Percentiles rank a stretch among this genome's conserved stretches.
Conservation (phyloP, 2,113 vertebrate species). For the Tetrao urogallus region DNA sequence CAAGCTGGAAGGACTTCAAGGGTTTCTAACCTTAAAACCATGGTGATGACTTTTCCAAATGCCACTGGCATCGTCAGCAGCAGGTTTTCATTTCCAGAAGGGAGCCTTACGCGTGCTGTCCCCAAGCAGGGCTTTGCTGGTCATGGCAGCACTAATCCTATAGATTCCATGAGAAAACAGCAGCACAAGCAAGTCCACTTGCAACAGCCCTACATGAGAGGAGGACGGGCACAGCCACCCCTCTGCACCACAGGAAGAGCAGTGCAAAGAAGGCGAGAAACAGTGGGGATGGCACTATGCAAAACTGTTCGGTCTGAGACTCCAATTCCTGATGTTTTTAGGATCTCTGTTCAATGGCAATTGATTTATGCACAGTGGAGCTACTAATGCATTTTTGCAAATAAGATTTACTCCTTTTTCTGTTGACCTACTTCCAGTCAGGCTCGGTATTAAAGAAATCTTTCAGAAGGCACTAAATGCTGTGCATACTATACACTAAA, state of each 20-base stretch:
- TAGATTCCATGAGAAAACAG: not conserved
- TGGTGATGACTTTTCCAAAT: constrained; percentile 45
- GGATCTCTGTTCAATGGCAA: not conserved
- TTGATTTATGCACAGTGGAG: not conserved
- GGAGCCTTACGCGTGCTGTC: not conserved
- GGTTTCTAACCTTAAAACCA: constrained; percentile 33
- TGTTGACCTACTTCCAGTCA: constrained; percentile 53
- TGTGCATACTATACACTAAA: not conserved
- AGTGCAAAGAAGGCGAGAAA: not conserved
- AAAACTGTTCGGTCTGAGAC: not conserved
- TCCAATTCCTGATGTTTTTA: not conserved
- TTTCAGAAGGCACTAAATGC: not conserved
- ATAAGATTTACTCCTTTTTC: constrained; percentile 44
- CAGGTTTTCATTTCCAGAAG: constrained; percentile 18
- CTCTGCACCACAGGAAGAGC: not conserved
- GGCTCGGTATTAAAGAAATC: constrained; percentile 22
- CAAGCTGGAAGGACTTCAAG: constrained; percentile 34
- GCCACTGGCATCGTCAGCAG: constrained; percentile 19
- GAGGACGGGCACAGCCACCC: not conserved
- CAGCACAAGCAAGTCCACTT: not conserved
- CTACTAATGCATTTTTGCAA: constrained; percentile 18
- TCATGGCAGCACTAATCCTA: not conserved
- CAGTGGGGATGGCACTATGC: not conserved
- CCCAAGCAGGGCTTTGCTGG: not conserved
- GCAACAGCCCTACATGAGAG: not conserved